Evolutionary conservation across 2,113 vertebrate genomes (phyloP), one percentile per base, ranked within the genome.

Genomic region (Setophaga coronata): DNA sequence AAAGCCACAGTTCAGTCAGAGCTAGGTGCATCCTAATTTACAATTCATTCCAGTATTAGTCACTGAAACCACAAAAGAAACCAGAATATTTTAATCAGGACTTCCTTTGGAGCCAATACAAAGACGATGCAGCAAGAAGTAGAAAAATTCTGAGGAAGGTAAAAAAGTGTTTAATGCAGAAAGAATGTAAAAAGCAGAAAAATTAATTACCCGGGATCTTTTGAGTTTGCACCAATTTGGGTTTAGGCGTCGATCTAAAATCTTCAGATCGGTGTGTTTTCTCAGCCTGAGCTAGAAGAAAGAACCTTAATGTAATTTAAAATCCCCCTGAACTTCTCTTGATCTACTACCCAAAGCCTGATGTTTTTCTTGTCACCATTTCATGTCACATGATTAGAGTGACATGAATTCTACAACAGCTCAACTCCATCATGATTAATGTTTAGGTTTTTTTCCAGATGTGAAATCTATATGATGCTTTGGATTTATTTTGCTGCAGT

Each of bases 261-360:
- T 87, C 89, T 51, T 81, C 83, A 42, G 69, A 77, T 94, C 79
- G 72, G 3, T 43, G 65, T 36, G 77, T 69, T 96, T 89, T 95
- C 73, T 83, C 83, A 87, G 60, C 18, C n/a, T 82, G 69, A 89
- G 93, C 96, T 97, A 86, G 70, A 94, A 96, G 58, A 96, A 89
- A 94, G 60, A 93, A 83, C 34, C 7, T 74, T 81, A 45, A 56
- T 71, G 94, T 91, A 82, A 87, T 83, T 92, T 73, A 40, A 53
- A 85, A 87, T 70, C 26, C 14, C 28, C 82, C 23, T 53, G 25
- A 78, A 31, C 16, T 54, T 80, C 57, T 70, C 47, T 67, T 78
- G 34, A 61, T 23, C 29, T 60, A 51, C n/a, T 47, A 21, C 6
- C 17, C 42, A 78, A 85, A 89, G 2, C 4, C 42, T 0, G 0